These are phyloP conservation scores for Podarcis raffonei DNA, from an alignment of 2,113 vertebrate species.

Conservation along the genomic window DNA sequence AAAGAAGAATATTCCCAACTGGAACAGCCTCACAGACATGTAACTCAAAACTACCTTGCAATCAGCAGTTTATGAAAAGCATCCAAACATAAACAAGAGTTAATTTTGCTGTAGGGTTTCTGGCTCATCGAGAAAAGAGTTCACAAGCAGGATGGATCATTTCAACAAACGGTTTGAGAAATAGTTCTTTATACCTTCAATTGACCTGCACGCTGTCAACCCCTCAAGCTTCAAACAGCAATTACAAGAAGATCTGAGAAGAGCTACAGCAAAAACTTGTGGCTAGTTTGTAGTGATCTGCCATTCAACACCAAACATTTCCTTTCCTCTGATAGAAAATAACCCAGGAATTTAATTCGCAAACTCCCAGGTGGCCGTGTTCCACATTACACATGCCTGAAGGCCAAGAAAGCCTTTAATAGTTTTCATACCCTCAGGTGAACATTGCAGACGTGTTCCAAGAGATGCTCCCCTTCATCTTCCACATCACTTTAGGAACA, in stretches of 20 bases:
- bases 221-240: slow-evolving; percentile 32
- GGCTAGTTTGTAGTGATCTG: slow-evolving; percentile 2
- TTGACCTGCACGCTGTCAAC: neutral
- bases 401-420: slow-evolving; percentile 35
- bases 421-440: slow-evolving; percentile 27
- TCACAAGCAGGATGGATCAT: neutral
- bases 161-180: neutral
- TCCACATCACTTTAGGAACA: slow-evolving; percentile 34
- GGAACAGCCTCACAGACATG: neutral
- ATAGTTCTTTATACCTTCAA: neutral
- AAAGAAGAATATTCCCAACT: neutral
- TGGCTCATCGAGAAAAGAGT: neutral
- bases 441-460: slow-evolving; percentile 53
- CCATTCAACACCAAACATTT: slow-evolving; percentile 42
- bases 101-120: neutral
- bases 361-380: slow-evolving; percentile 37
- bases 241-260: slow-evolving; percentile 38
- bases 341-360: slow-evolving; percentile 50
- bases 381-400: slow-evolving; percentile 9
- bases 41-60: neutral
- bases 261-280: slow-evolving; percentile 12
- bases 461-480: slow-evolving; percentile 42
- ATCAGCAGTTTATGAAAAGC: neutral
- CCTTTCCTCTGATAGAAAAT: slow-evolving; percentile 43
- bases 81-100: neutral